Evolutionary conservation across 2,888 invertebrate species (phyloP).

Genomic region (Parnassius glacialis): DNA sequence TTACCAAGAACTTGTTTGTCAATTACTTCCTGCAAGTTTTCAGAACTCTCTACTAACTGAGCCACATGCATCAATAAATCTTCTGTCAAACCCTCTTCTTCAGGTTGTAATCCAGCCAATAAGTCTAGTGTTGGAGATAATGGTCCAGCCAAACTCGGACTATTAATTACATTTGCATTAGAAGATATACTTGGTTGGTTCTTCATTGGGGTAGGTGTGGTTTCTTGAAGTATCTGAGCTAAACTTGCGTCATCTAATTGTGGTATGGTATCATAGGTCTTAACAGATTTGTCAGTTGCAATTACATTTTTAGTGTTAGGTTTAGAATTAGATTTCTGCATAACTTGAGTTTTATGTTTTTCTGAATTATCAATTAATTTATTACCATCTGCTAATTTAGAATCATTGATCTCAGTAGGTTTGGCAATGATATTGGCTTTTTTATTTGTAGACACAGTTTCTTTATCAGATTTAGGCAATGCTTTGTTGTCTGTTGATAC

Average conservation of each 20-base stretch:
- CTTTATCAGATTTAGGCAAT: conserved; percentile 75
- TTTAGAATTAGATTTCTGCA: conserved; percentile 51
- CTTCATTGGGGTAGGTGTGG: conserved; percentile 53
- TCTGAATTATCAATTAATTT: conserved; percentile 39
- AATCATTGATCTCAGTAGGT: conserved; percentile 38
- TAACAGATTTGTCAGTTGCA: conserved; percentile 50
- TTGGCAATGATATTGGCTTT: conserved; percentile 38
- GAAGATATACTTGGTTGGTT: conserved; percentile 54
- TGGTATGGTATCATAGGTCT: conserved; percentile 66
- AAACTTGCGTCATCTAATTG: conserved; percentile 74
- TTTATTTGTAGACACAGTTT: conserved; percentile 45
- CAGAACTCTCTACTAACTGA: conserved; percentile 84
- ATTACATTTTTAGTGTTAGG: conserved; percentile 46
- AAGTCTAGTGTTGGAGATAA: conserved; percentile 82
- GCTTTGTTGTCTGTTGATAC: conserved; percentile 79
- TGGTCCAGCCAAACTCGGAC: conserved; percentile 76
- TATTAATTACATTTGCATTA: conserved; percentile 57
- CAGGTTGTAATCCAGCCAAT: conserved; percentile 82
- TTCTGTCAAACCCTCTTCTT: conserved; percentile 84
- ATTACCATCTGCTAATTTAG: conserved; percentile 32
- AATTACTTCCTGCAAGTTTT: conserved; percentile 86
- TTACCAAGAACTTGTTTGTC: conserved; percentile 83
- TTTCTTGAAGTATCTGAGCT: conserved; percentile 74
- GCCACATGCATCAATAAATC: conserved; percentile 88
- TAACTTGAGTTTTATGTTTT: conserved; percentile 39